Evolutionary conservation across 1,140 invertebrate species (phyloP).

Genomic region (fruit fly (Drosophila melanogaster)): Release_6_plus_ISO1_MT NT_037436.4:4955501-4956000

Average conservation of each 20-base stretch:
- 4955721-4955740: not conserved
- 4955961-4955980: slow-evolving; percentile 89
- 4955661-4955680: slow-evolving; percentile 31
- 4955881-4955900: slow-evolving; percentile 89
- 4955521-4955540: slow-evolving; percentile 50
- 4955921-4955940: slow-evolving; percentile 87
- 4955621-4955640: slow-evolving; percentile 36
- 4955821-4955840: slow-evolving; percentile 88
- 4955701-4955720: not conserved
- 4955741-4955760: not conserved
- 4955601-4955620: slow-evolving; percentile 17
- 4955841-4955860: slow-evolving; percentile 90
- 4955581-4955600: slow-evolving; percentile 18
- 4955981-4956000: slow-evolving; percentile 89
- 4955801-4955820: not conserved
- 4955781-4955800: too few relatives aligned
- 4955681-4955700: slow-evolving; percentile 33
- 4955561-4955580: slow-evolving; percentile 51
- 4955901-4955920: slow-evolving; percentile 89
- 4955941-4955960: slow-evolving; percentile 90
- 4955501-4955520: slow-evolving; percentile 54
- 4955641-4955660: slow-evolving; percentile 21
- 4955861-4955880: slow-evolving; percentile 89
- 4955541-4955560: slow-evolving; percentile 61
- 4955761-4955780: not conserved